A percentile compares a stretch with the other conserved stretches of the same genome.
These are phyloP conservation scores for Drosophila miranda DNA, from an alignment of 1,140 invertebrate genomes.

Conservation along the genomic window DNA sequence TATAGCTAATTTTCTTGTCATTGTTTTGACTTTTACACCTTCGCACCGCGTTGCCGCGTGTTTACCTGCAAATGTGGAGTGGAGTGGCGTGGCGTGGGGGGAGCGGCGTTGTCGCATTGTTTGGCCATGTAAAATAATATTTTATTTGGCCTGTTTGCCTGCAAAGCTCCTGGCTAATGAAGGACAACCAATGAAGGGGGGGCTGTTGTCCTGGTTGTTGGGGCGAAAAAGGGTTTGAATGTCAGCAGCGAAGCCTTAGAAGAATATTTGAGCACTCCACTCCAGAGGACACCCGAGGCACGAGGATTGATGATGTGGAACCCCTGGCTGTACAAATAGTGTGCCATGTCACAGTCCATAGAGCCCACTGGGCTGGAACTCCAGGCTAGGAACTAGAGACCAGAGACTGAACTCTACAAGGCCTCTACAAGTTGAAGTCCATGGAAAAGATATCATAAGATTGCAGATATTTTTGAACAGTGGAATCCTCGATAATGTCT, in stretches of 20 bases:
- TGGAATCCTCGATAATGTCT: too few relatives aligned
- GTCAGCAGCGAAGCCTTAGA: constrained; percentile 36
- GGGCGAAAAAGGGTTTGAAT: constrained; percentile 17
- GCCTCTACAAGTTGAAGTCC: too few relatives aligned
- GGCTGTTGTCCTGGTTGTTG: background rate
- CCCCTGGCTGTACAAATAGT: background rate
- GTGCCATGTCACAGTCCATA: too few relatives aligned
- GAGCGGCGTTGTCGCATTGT: constrained; percentile 41
- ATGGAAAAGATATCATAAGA: too few relatives aligned
- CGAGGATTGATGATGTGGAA: too few relatives aligned
- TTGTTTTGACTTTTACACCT: constrained; percentile 63
- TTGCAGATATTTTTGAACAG: too few relatives aligned
- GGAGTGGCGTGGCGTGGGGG: constrained; percentile 3
- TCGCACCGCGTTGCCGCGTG: constrained; percentile 32
- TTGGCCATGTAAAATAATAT: constrained; percentile 74
- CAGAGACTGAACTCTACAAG: too few relatives aligned
- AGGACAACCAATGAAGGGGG: background rate
- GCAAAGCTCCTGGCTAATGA: constrained; percentile 53
- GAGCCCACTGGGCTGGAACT: too few relatives aligned
- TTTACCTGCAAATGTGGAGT: constrained; percentile 41
- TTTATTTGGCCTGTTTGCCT: constrained; percentile 54
- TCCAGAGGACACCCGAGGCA: too few relatives aligned
- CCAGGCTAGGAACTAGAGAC: too few relatives aligned
- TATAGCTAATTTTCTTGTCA: constrained; percentile 68
- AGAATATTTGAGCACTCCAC: constrained; percentile 13